Conservation (phyloP, 2,888 invertebrate genomes). For the Dasypogon diadema region DNA sequence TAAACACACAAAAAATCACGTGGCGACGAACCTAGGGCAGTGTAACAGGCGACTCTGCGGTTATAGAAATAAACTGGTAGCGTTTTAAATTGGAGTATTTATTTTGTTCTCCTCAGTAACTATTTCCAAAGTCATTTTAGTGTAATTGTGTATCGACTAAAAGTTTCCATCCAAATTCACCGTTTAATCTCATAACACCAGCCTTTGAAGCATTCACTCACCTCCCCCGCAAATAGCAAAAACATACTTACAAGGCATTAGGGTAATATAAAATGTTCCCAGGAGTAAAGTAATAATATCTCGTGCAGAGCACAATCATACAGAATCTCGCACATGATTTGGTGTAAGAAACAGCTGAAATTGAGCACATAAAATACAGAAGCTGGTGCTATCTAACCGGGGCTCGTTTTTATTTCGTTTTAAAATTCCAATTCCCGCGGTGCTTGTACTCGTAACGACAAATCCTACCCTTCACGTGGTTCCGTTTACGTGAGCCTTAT, state of each 20-base stretch:
- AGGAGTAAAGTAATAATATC: background rate
- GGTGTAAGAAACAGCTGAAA: background rate
- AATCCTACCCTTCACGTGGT: background rate
- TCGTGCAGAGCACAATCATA: background rate
- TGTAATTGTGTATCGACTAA: no score
- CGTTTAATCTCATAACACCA: no score
- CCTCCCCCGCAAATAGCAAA: no score
- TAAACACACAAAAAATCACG: no score
- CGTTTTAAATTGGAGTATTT: no score
- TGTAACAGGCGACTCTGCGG: no score
- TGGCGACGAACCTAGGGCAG: no score
- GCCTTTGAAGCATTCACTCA: no score
- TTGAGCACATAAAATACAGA: background rate
- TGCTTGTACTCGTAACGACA: background rate
- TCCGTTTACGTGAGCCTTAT: background rate
- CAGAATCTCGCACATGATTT: background rate
- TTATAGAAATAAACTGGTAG: no score
- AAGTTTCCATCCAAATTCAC: no score
- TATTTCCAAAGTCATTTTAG: no score
- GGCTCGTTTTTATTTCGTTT: background rate
- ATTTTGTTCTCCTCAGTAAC: no score
- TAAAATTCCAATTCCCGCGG: background rate
- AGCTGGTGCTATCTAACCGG: background rate
- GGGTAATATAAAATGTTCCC: background rate
- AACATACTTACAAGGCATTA: background rate